Evolutionary conservation across 2,797 vertebrate species (phyloP), one percentile per base, ranked within the genome.

Genomic region (Sciaenops ocellatus): DNA sequence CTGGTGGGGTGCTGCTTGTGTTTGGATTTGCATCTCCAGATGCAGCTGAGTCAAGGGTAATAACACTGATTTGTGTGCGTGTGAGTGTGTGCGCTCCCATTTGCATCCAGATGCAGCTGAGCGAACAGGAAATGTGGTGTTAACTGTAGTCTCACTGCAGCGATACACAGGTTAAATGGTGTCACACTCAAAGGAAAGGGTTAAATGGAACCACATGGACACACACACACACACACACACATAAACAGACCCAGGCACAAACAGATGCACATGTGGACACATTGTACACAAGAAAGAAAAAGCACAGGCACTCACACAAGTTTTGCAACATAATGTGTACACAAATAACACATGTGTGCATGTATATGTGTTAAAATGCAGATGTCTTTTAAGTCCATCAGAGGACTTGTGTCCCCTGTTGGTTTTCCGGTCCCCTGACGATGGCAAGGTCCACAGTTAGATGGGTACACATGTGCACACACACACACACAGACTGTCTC

Each of bases 121-220:
- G 79, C 8, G 85, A 90, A 90, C 90, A 92, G 92, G 93, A 94
- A 94, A 89, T 79, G 85, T 79, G 89, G 86, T 89, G 87, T 93
- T 92, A 94, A 92, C 81, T 84, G 68, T 82, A 92, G 89, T 90
- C 89, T 89, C 83, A 67, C 84, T 89, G 78, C 85, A 86, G 86
- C 55, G 47, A 88, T 87, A 79, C 61, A 83, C 77, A 70, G 92
- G 91, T 94, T 92, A 93, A 94, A 92, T 78, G 89, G 91, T 90
- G 89, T 93, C 90, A 91, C 81, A 87, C 71, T 94, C 89, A 89
- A 93, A 92, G 88, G 84, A 91, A 89, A 82, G 86, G 92, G 92
- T 94, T 94, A 93, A 95, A 90, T 71, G 86, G 85, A 92, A 91
- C 86, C 93, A 95, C 80, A 91, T 93, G 89, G 76, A 75, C n/a